Base-by-base conservation (phyloP, 2,888 invertebrate species). In the Metacarcinus magister region DNA sequence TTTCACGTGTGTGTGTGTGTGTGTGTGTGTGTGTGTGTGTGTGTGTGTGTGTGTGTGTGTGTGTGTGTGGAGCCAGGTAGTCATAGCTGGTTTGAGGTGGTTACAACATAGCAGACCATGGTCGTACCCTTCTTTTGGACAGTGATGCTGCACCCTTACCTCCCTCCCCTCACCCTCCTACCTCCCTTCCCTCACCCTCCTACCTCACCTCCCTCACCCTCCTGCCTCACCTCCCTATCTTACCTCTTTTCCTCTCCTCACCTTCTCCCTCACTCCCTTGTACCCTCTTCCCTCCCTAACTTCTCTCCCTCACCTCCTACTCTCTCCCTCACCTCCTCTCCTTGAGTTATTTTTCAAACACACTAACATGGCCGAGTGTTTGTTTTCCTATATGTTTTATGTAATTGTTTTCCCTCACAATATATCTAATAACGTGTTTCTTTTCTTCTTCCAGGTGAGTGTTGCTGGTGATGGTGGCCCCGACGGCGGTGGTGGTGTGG, bases 21-120 rank as follows among this genome's bases (percentile, higher is more conserved):
- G 60, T 60, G 60, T 60, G 60, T 60, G 60, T 60, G 60, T 60
- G 60, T 60, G 60, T 60, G 60, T 60, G 60, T 60, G 60, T 60
- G 60, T 60, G 60, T 60, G 60, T 60, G 60, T 48, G 48, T 48
- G 48, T 48, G 48, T 48, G 48, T 48, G 48, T 48, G 48, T 48
- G 48, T 48, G 48, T 48, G 48, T 48, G 48, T 48, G 48, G 5
- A n/a, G n/a, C n/a, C n/a, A n/a, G n/a, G n/a, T n/a, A n/a, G n/a
- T n/a, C n/a, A n/a, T n/a, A n/a, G n/a, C n/a, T n/a, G n/a, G n/a
- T 10, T 46, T 10, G 60, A 16, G 2, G 60, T 60, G 48, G 13
- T 48, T 13, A 48, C 48, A 48, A 60, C 60, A 19, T 60, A 60
- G 19, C 60, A 60, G 2, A 60, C 13, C 60, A 60, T 19, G 19